Evolutionary conservation across 1,140 invertebrate species (phyloP), one percentile per base, ranked within the genome.

Genomic region (Cecropterus lyciades): DNA sequence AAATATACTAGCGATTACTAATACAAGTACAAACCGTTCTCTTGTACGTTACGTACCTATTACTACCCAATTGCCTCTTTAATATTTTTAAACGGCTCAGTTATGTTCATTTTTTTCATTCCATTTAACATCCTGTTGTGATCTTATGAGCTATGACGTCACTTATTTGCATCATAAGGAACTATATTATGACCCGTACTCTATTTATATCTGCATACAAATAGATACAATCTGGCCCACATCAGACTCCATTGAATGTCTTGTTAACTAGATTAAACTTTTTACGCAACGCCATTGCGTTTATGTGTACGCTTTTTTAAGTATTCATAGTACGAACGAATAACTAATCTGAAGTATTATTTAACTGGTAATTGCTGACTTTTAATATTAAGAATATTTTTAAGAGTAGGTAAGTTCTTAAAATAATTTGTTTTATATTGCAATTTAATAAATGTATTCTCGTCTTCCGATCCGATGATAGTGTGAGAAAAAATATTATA

Each of bases 251-350:
- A 78, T 77, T 75, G 73, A 76, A 72, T 76, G 68, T 67, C 71
- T 76, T 71, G 73, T 74, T 75, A 75, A 77, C 70, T 70, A 77
- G 75, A 80, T 80, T 80, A 69, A 71, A 73, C 55, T 80, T 79
- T 79, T 80, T 80, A 77, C 66, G 70, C 68, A 80, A 75, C 52
- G 27, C 15, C 51, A 60, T 68, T 65, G 57, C 45, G 57, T 73
- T 64, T 69, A 46, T 55, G 51, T 46, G 57, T 65, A n/a, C n/a
- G 67, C 42, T 73, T 73, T 70, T 49, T 46, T 51, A 65, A 27
- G 57, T 16, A 71, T 74, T 74, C 67, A 74, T 72, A 40, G 14
- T 20, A 42, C 1, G 11, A 15, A 40, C 13, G 9, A 8, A 1
- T 33, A 6, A 1, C 3, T 33, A 33, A 33, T 33, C 9, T n/a